Evolutionary conservation across 2,113 vertebrate species (phyloP).

Genomic region (Scopus umbretta): DNA sequence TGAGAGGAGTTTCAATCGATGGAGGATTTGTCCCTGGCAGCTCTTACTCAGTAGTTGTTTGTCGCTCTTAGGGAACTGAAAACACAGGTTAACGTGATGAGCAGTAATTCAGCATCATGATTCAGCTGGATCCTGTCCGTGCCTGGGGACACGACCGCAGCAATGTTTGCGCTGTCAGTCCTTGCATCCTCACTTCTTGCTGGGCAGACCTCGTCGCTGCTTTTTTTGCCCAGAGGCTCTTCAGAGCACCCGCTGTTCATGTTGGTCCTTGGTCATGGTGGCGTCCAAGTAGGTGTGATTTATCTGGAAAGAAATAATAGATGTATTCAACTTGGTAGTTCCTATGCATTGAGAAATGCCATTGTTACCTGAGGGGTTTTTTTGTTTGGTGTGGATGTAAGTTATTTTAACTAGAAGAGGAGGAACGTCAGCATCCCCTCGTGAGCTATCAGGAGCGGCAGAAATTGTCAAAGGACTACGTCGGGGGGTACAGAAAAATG

Average conservation of each 20-base stretch:
- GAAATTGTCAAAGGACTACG: neutral
- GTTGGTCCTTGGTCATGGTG: neutral
- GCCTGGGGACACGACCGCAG: neutral
- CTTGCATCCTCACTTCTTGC: neutral
- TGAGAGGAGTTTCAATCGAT: neutral
- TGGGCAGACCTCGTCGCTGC: neutral
- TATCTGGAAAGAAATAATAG: neutral
- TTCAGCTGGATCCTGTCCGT: neutral
- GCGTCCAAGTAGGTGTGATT: neutral
- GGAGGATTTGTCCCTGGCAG: neutral
- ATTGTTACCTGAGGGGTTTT: neutral
- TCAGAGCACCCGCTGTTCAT: neutral
- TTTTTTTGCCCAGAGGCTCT: neutral
- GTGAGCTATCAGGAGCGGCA: neutral
- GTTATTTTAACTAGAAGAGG: neutral
- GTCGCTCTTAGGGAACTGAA: neutral
- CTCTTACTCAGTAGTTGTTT: neutral
- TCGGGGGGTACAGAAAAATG: neutral
- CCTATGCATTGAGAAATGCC: neutral
- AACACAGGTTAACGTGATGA: neutral
- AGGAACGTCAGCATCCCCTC: neutral
- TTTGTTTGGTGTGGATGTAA: neutral
- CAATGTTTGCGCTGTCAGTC: rapidly evolving
- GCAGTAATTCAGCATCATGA: neutral
- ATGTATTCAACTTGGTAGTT: neutral